Percentiles rank a stretch among this genome's conserved stretches.
phyloP scores from a whole-genome alignment of 2,113 vertebrate species.

The Proteles cristata region DNA sequence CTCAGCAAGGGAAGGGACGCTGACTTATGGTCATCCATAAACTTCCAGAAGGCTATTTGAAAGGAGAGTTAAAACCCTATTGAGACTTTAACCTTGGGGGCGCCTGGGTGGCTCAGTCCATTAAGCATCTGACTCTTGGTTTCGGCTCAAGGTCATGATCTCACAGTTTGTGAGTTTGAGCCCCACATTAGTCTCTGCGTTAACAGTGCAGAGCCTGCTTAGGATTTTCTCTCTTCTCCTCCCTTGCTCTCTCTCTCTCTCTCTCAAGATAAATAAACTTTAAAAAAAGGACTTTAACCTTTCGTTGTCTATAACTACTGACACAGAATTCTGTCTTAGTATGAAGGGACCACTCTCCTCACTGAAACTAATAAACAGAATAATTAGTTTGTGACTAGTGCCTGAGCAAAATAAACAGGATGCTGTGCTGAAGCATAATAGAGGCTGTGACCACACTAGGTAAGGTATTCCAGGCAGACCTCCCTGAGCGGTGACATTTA shows the following conservation, averaged over 20 bases:
- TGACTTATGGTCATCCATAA: neutral
- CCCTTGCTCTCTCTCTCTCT: too few relatives aligned
- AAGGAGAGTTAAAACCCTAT: neutral
- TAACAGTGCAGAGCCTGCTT: too few relatives aligned
- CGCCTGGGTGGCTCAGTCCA: too few relatives aligned
- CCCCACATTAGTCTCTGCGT: too few relatives aligned
- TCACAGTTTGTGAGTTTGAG: too few relatives aligned
- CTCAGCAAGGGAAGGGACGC: neutral
- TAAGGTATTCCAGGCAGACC: neutral
- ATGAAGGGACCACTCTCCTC: neutral
- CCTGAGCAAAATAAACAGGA: neutral
- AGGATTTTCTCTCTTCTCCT: too few relatives aligned
- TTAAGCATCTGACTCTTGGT: too few relatives aligned
- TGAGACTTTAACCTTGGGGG: neutral
- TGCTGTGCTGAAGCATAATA: neutral
- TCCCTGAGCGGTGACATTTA: neutral
- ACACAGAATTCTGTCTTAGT: neutral
- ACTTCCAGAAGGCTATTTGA: neutral
- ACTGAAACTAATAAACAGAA: neutral
- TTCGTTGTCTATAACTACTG: neutral
- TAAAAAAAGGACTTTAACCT: neutral
- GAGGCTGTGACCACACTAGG: neutral
- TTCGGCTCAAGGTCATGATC: too few relatives aligned
- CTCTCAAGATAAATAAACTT: too few relatives aligned
- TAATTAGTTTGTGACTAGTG: neutral